Percentiles rank a stretch among this genome's conserved stretches.
Evolutionary conservation across 1,140 invertebrate genomes (phyloP).

Genomic region (Orussus abietinus): DNA sequence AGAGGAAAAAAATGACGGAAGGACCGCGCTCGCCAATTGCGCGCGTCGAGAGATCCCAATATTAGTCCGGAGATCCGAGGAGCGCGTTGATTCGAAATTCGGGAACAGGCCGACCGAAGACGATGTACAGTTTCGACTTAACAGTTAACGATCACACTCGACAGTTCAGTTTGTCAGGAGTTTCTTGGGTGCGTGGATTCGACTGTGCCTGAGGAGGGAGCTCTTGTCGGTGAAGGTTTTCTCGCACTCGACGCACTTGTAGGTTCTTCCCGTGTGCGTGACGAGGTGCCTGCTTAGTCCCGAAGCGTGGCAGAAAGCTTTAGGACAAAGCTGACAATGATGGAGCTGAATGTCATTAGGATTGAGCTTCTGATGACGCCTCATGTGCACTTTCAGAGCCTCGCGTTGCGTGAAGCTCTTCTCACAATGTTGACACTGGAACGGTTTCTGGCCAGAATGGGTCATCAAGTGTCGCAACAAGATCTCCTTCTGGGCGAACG

Average conservation of each 20-base stretch:
- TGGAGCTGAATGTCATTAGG: slow-evolving; percentile 60
- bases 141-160: neutral
- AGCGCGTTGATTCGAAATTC: too few relatives aligned
- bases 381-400: slow-evolving; percentile 62
- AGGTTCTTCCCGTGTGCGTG: slow-evolving; percentile 66
- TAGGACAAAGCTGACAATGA: slow-evolving; percentile 65
- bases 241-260: slow-evolving; percentile 63
- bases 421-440: slow-evolving; percentile 70
- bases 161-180: slow-evolving; percentile 11
- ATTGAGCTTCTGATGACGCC: slow-evolving; percentile 57
- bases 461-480: slow-evolving; percentile 77
- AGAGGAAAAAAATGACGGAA: too few relatives aligned
- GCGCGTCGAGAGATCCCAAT: too few relatives aligned
- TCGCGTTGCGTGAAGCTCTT: slow-evolving; percentile 71
- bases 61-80: too few relatives aligned
- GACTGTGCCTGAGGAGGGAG: slow-evolving; percentile 61
- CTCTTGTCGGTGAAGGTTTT: slow-evolving; percentile 70
- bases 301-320: slow-evolving; percentile 65
- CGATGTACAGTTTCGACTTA: too few relatives aligned
- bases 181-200: slow-evolving; percentile 50
- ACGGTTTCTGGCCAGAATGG: slow-evolving; percentile 82
- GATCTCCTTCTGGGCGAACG: slow-evolving; percentile 77
- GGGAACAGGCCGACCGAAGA: too few relatives aligned
- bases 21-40: too few relatives aligned
- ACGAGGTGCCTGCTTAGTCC: slow-evolving; percentile 68